A percentile compares a stretch with the other conserved stretches of the same genome.
Evolutionary conservation across 2,113 vertebrate genomes (phyloP).

Genomic region (Alethe castanea): DNA sequence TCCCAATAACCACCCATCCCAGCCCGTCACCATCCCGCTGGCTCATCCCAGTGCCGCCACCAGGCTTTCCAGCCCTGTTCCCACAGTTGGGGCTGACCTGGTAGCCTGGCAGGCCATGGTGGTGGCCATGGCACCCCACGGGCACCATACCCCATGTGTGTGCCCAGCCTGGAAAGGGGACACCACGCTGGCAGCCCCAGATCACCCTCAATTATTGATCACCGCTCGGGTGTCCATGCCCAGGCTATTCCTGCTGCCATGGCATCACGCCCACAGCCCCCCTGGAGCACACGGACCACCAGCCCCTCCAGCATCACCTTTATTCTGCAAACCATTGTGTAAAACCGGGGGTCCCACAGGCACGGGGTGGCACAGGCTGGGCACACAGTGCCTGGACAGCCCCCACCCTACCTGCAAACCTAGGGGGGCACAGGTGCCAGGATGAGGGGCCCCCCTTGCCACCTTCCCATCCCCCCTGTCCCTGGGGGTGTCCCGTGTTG

Average conservation of each 20-base stretch:
- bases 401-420: rapidly evolving
- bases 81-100: too few species aligned
- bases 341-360: conserved; percentile 35
- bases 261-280: not conserved
- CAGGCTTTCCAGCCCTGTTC: rapidly evolving
- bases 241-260: rapidly evolving
- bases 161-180: conserved; percentile 4
- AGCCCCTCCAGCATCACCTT: conserved; percentile 63
- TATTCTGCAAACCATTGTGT: conserved; percentile 74
- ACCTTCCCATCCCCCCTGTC: not conserved
- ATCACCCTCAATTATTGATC: conserved; percentile 54
- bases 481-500: not conserved
- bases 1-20: not conserved
- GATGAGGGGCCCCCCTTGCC: not conserved
- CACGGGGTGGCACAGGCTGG: not conserved
- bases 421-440: not conserved
- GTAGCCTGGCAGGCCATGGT: not conserved
- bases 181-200: not conserved
- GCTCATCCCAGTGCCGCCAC: not conserved
- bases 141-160: not conserved
- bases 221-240: not conserved
- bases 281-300: not conserved
- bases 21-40: rapidly evolving
- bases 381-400: not conserved
- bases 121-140: not conserved